A percentile compares a stretch with the other conserved stretches of the same genome.
These are phyloP conservation scores for Hystrix cristata DNA, from an alignment of 2,113 vertebrate genomes.

Conservation along the genomic window DNA sequence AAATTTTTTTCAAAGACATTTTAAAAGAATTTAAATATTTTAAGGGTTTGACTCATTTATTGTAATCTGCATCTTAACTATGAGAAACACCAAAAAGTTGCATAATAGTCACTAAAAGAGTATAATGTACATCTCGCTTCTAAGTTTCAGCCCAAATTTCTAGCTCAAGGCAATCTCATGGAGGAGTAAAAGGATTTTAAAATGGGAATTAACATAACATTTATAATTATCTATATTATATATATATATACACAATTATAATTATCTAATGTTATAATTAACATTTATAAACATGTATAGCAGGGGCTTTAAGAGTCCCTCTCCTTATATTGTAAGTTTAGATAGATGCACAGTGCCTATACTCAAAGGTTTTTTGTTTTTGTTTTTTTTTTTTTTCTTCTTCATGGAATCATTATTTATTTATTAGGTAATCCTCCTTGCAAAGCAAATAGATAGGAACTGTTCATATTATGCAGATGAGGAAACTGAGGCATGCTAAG, in stretches of 20 bases:
- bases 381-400: not conserved
- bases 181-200: not conserved
- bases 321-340: not conserved
- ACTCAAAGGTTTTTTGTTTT: not conserved
- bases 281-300: not conserved
- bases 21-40: constrained; percentile 58
- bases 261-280: not conserved
- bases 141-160: constrained; percentile 51
- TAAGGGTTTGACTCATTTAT: constrained; percentile 1
- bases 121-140: not conserved
- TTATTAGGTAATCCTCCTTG: not conserved
- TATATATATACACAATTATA: not conserved
- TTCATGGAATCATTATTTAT: not conserved
- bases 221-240: not conserved
- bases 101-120: constrained; percentile 40
- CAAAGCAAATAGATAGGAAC: not conserved
- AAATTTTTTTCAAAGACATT: constrained; percentile 33
- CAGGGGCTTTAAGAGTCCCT: constrained; percentile 33
- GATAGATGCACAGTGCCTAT: not conserved
- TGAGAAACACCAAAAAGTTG: constrained; percentile 32
- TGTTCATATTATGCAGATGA: not conserved
- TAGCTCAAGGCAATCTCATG: constrained; percentile 51
- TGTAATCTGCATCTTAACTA: constrained; percentile 55
- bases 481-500: not conserved
- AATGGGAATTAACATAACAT: constrained; percentile 39